phyloP scores from a whole-genome alignment of 2,797 vertebrate genomes.

The Melopsittacus undulatus region DNA sequence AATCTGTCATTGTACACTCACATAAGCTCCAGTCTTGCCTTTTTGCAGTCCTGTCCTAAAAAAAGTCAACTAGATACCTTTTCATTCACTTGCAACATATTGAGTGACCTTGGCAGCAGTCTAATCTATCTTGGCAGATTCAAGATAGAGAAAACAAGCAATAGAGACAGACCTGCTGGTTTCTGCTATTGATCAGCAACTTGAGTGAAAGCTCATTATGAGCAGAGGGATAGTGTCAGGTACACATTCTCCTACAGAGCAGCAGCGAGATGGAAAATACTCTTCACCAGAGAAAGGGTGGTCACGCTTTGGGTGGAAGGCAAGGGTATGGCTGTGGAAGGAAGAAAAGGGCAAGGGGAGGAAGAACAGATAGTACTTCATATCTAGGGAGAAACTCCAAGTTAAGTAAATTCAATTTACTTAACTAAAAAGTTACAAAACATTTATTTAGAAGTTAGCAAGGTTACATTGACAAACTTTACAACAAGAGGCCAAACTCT shows the following conservation, averaged over 20 bases:
- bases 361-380: neutral
- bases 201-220: constrained; percentile 79
- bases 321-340: neutral
- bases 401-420: neutral
- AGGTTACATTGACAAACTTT: neutral
- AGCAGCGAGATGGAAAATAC: neutral
- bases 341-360: neutral
- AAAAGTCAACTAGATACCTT: constrained; percentile 62
- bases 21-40: constrained; percentile 13
- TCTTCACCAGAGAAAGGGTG: neutral
- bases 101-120: constrained; percentile 77
- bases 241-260: constrained; percentile 25
- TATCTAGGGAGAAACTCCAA: neutral
- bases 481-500: neutral
- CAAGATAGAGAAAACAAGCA: constrained; percentile 80
- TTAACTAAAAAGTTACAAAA: neutral
- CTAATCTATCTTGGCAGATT: constrained; percentile 80
- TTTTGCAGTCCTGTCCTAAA: constrained; percentile 51
- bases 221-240: constrained; percentile 58
- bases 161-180: constrained; percentile 74
- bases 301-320: fast-evolving
- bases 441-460: neutral
- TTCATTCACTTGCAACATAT: constrained; percentile 59
- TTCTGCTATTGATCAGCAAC: constrained; percentile 78
- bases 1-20: constrained; percentile 40